These are phyloP conservation scores for Heliocidaris tuberculata DNA, from an alignment of 35 echinoderm and acorn worm genomes.

Conservation along the genomic window DNA sequence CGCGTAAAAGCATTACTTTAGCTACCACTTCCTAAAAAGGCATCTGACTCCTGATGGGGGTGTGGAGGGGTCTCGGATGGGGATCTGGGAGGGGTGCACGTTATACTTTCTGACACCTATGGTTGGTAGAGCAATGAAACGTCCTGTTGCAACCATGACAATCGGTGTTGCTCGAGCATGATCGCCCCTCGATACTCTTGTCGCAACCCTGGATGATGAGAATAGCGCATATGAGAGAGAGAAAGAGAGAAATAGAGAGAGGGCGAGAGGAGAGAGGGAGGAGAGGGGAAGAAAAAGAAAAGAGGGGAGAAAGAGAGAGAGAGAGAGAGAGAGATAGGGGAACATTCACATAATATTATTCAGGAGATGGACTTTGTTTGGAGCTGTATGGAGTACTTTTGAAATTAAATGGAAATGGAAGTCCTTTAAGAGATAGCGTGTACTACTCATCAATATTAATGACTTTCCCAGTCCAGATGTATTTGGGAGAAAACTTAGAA, in stretches of 20 bases:
- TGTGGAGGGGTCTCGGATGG: neutral
- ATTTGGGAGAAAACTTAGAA: no score
- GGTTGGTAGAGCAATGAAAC: conserved; percentile 22
- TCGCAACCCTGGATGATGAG: conserved; percentile 5
- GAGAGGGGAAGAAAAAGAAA: neutral
- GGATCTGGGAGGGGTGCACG: neutral
- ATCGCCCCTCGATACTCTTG: neutral
- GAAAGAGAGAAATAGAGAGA: neutral
- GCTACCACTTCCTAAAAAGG: neutral
- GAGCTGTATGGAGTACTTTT: no score
- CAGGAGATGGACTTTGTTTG: no score
- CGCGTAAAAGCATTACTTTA: neutral
- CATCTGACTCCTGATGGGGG: neutral
- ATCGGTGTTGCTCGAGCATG: neutral
- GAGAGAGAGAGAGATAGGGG: neutral
- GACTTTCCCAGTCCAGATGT: no score
- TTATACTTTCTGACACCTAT: conserved; percentile 23
- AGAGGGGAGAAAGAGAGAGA: neutral
- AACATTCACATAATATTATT: neutral
- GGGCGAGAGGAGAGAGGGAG: neutral
- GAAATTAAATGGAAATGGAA: no score
- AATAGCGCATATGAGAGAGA: neutral
- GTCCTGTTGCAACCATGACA: conserved; percentile 27
- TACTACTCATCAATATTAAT: no score
- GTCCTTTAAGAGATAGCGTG: no score